Evolutionary conservation across 64 coral and sea anemone genomes (phyloP), one percentile per base, ranked within the genome.

Genomic region (Anthopleura sola): DNA sequence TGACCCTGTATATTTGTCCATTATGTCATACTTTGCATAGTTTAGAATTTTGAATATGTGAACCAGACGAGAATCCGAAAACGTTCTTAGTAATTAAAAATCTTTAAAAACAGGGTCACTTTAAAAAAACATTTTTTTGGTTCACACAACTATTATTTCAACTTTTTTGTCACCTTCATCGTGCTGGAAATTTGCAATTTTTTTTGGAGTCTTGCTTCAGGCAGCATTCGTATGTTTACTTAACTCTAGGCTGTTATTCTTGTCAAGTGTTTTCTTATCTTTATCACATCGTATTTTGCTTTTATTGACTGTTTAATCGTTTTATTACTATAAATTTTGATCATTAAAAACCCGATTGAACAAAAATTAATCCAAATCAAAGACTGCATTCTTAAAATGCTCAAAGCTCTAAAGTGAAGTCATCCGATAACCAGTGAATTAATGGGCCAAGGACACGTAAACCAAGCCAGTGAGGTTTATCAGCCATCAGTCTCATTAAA

Each of bases 371-470:
- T 31, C 9, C 13, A 31, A 71, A 71, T 34, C 2, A 1, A 29
- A 71, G n/a, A 62, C 58, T 24, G 24, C n/a, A 69, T 69, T 69
- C 64, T 69, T 71, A 32, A 34, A 71, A 71, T 71, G 26, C 66
- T 29, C 66, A 31, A 15, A 71, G 28, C 31, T 33, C 16, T 71
- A 71, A 71, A 71, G 28, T 28, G 66, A 71, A 71, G 66, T 13
- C 66, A 71, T 71, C 66, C 66, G 66, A 33, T 71, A 28, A 71
- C 13, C n/a, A 71, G 31, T 34, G 13, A 34, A 15, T 12, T 3
- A 0, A 29, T 71, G 31, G 1, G 66, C 14, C 66, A 71, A 71
- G 29, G 66, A 71, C 66, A 71, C 66, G 66, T 71, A 71, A 13
- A 13, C 66, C 28, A 71, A 71, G 29, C 31, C 31, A 71, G 2